These are phyloP conservation scores for Spilarctia lutea DNA, from an alignment of 2,888 invertebrate genomes.

Conservation along the genomic window DNA sequence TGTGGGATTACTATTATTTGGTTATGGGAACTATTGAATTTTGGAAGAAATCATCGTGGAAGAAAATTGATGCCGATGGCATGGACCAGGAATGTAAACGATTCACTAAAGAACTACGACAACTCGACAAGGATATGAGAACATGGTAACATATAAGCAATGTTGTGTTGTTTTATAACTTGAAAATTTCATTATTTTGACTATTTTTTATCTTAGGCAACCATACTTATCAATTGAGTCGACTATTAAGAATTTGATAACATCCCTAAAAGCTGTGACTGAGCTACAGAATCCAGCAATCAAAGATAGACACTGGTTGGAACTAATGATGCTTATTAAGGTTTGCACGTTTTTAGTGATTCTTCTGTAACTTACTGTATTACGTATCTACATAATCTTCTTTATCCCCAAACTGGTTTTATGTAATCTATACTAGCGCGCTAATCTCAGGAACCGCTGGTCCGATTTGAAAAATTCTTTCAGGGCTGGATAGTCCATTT, in stretches of 20 bases:
- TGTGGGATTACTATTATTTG: constrained; percentile 96
- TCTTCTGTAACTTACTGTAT: no score
- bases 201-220: constrained; percentile 83
- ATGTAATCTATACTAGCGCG: no score
- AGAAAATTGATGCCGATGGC: constrained; percentile 96
- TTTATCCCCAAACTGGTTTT: background rate
- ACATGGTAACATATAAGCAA: constrained; percentile 79
- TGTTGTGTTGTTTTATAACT: no score
- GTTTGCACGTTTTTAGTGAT: constrained; percentile 69
- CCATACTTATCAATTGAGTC: constrained; percentile 93
- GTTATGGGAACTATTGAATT: constrained; percentile 94
- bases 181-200: background rate
- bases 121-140: constrained; percentile 93
- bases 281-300: constrained; percentile 98
- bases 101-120: constrained; percentile 93
- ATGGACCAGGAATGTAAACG: constrained; percentile 98
- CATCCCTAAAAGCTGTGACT: constrained; percentile 96
- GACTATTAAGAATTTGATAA: constrained; percentile 96
- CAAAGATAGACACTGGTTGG: constrained; percentile 96
- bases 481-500: no score
- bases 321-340: constrained; percentile 97
- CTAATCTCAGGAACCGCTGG: no score
- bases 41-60: constrained; percentile 98
- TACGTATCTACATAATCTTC: no score
- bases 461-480: no score